Evolutionary conservation across 1,140 invertebrate genomes (phyloP).

Genomic region (Lordiphosa clarofinis): DNA sequence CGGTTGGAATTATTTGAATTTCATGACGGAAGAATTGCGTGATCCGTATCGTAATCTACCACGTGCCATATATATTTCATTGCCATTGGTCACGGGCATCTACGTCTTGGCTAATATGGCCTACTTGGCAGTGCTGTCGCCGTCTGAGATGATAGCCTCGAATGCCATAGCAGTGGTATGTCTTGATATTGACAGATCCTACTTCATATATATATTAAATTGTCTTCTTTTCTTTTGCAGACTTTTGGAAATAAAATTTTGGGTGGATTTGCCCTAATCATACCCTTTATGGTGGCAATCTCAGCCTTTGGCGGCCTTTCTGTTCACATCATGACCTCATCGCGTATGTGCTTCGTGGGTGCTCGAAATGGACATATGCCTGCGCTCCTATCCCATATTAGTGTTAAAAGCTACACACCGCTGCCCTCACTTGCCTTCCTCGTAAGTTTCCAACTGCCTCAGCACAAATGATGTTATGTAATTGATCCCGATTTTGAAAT

Average conservation of each 20-base stretch:
- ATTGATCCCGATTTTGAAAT: constrained; percentile 45
- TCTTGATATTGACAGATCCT: constrained; percentile 31
- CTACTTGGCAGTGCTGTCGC: constrained; percentile 94
- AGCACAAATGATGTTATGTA: constrained; percentile 47
- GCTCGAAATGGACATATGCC: constrained; percentile 95
- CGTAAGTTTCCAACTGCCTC: constrained; percentile 81
- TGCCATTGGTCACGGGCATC: constrained; percentile 93
- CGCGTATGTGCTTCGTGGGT: constrained; percentile 94
- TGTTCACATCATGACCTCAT: constrained; percentile 94
- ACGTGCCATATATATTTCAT: constrained; percentile 94
- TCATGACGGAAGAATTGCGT: constrained; percentile 97
- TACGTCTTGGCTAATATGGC: constrained; percentile 96
- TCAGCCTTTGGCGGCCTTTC: constrained; percentile 92
- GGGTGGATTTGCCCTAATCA: constrained; percentile 87
- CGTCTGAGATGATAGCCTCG: constrained; percentile 89
- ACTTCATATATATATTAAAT: constrained; percentile 7
- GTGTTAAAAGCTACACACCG: constrained; percentile 89
- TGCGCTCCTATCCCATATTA: constrained; percentile 90
- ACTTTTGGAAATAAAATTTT: constrained; percentile 89
- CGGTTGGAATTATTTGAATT: constrained; percentile 97
- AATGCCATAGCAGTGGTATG: constrained; percentile 97
- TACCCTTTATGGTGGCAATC: constrained; percentile 91
- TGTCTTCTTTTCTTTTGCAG: constrained; percentile 80
- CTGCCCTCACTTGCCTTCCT: constrained; percentile 91
- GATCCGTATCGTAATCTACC: constrained; percentile 97